Evolutionary conservation across 2,113 vertebrate genomes (phyloP).

Genomic region (rat (Rattus norvegicus)): GRCr8 NC_086023.1:167179001-167179500

Average conservation of each 20-base stretch:
- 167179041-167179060: background rate
- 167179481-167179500: background rate
- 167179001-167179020: background rate
- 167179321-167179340: background rate
- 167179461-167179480: background rate
- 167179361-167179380: background rate
- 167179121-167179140: background rate
- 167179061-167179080: background rate
- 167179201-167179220: background rate
- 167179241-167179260: background rate
- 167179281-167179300: background rate
- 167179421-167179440: background rate
- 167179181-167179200: background rate
- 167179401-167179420: background rate
- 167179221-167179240: no score
- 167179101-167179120: rapidly evolving
- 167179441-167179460: background rate
- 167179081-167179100: rapidly evolving
- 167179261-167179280: background rate
- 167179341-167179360: background rate
- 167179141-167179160: no score
- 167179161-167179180: background rate
- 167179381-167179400: background rate
- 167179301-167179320: background rate
- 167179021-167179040: background rate